These are phyloP conservation scores for Sebastes kiyomatsui DNA, from an alignment of 2,797 vertebrate genomes.

Conservation along the genomic window DNA sequence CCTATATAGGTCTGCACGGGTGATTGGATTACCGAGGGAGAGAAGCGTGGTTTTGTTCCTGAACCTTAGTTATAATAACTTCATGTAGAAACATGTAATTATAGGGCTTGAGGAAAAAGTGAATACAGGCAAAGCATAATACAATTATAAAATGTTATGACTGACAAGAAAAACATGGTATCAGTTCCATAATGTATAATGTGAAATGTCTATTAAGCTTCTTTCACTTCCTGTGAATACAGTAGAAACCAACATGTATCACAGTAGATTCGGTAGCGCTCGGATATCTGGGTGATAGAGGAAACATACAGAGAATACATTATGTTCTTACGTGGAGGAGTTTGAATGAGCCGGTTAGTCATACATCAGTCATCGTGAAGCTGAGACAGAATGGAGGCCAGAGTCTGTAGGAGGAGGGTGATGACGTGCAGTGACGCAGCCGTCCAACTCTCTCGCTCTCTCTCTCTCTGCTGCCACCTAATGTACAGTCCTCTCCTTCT, in stretches of 20 bases:
- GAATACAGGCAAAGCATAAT: background rate
- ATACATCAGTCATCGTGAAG: constrained; percentile 38
- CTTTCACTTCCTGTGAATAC: background rate
- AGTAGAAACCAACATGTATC: background rate
- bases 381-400: constrained; percentile 40
- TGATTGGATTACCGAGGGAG: too few species aligned
- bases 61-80: too few species aligned
- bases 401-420: constrained; percentile 44
- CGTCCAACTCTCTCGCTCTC: background rate
- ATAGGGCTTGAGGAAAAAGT: background rate
- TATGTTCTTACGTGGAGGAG: constrained; percentile 16
- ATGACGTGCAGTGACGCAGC: constrained; percentile 28
- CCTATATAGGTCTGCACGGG: too few species aligned
- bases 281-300: background rate
- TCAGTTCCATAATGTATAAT: background rate
- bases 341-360: constrained; percentile 43
- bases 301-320: background rate
- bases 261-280: background rate
- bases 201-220: background rate
- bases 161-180: constrained; percentile 1
- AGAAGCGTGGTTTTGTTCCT: too few species aligned
- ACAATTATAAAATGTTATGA: constrained; percentile 1
- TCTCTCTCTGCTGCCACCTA: constrained; percentile 79
- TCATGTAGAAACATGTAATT: background rate
- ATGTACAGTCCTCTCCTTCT: constrained; percentile 97